Evolutionary conservation across 2,888 invertebrate genomes (phyloP), one percentile per base, ranked within the genome.

Genomic region (Acholoe squamosa): DNA sequence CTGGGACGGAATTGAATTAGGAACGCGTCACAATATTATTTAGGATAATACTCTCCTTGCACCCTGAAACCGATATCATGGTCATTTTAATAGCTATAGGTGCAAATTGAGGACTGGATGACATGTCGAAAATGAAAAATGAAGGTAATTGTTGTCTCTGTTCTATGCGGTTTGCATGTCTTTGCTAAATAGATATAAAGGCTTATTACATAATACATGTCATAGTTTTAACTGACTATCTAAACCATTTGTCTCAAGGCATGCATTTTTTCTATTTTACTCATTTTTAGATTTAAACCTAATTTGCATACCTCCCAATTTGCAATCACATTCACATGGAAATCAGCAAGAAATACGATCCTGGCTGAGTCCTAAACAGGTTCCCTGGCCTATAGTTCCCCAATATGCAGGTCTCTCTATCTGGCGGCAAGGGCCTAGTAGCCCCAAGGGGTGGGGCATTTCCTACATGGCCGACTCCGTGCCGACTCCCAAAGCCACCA

Each of bases 1-100:
- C 76, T 28, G 16, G 19, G 80, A 43, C 43, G 19, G 80, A 80
- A 80, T 80, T 80, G 34, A 80, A 80, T 80, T 80, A 80, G 80
- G 43, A n/a, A 43, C 80, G 80, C 80, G 80, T 80, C 80, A 80
- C 33, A 80, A 80, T 25, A 19, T 12, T 34, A n/a, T 80, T 34
- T 80, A 22, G 34, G 34, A 80, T 43, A 80, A 80, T 80, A 43
- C 43, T 14, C 28, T 25, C 25, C 14, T 14, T 25, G 25, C 25
- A 31, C 76, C 28, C 28, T 76, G 76, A 76, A 76, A 76, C 28
- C 31, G 76, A 76, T 76, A 76, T 25, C 43, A 43, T 43, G 43
- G 43, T 43, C 19, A 19, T 61, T n/a, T n/a, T 54, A 10, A 54
- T 54, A 61, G 61, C n/a, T 61, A n/a, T n/a, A n/a, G 61, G 61